Evolutionary conservation across 2,113 vertebrate genomes (phyloP), one percentile per base, ranked within the genome.

Genomic region (Syngnathus scovelli): DNA sequence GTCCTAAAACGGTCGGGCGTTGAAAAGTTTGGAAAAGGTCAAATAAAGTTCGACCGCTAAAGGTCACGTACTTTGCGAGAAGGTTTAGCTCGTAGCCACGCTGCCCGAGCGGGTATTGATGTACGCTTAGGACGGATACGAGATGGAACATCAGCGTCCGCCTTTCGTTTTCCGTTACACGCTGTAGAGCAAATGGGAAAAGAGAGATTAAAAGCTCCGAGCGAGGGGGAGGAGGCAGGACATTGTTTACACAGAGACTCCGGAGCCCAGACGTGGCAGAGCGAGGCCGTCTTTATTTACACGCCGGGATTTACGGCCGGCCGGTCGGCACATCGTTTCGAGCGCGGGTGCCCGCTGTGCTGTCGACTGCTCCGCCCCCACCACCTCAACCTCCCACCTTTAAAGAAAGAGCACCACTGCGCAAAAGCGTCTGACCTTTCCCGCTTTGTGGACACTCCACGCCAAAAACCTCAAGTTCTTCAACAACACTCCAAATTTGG

Each of bases 271-370:
- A 82, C 15, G 65, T 70, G 85, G 44, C 52, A 67, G 66, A 82
- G 78, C 70, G 66, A 74, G 65, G 69, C 62, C 46, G 44, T 86
- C 78, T 88, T 85, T 86, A 83, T 85, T 83, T 86, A 85, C 74
- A 70, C 78, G 48, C 63, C 68, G 76, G 76, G 78, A 87, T 84
- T 86, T 83, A 87, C 81, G 75, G 78, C 54, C 61, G 75, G 78
- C 54, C 61, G 46, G 71, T 66, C 68, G 77, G 86, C 61, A 84
- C 83, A 88, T 85, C 77, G 85, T 88, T 88, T 89, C 88, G 87
- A 71, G 87, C 86, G 79, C 44, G 79, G 87, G 82, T 88, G 85
- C 73, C 56, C 66, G 59, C 80, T 74, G 69, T 60, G 67, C 69
- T 71, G 74, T 77, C 72, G 67, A 75, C 80, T 72, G 71, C 67